Conservation (phyloP, 2,888 invertebrate genomes). For the Drepana falcataria region DNA sequence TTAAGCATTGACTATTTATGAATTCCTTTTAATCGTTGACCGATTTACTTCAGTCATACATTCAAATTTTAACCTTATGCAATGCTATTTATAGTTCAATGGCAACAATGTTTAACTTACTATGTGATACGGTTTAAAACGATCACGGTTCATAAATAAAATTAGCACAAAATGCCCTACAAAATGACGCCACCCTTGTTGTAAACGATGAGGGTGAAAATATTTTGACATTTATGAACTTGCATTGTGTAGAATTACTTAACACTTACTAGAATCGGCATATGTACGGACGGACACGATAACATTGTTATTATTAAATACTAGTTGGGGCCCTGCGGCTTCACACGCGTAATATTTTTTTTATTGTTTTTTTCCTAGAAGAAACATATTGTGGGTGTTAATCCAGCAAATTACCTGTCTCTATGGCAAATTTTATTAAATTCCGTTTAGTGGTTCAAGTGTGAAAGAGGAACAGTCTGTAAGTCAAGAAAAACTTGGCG, state of each 20-base stretch:
- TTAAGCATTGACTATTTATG: slow-evolving; percentile 3
- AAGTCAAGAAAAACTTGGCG: too few relatives aligned
- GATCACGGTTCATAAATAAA: slow-evolving; percentile 73
- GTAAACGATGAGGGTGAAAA: slow-evolving; percentile 55
- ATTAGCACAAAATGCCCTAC: slow-evolving; percentile 56
- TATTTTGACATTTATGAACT: slow-evolving; percentile 63
- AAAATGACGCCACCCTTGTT: slow-evolving; percentile 59
- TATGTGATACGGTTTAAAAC: slow-evolving; percentile 32
- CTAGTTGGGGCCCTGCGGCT: too few relatives aligned
- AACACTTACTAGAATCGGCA: not conserved
- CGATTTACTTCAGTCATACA: not conserved
- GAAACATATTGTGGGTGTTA: too few relatives aligned
- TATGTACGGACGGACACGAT: too few relatives aligned
- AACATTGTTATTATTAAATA: too few relatives aligned
- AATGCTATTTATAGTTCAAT: slow-evolving; percentile 3
- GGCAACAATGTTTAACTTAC: not conserved
- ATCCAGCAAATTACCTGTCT: too few relatives aligned
- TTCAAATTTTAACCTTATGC: slow-evolving; percentile 7
- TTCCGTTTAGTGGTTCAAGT: too few relatives aligned
- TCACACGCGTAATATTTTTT: too few relatives aligned
- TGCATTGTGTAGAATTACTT: not conserved
- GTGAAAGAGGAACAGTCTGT: too few relatives aligned
- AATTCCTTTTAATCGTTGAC: not conserved
- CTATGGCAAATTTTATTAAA: too few relatives aligned
- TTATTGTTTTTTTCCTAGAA: too few relatives aligned